A percentile compares a stretch with the other conserved stretches of the same genome.
These are phyloP conservation scores for Dicerorhinus sumatrensis DNA, from an alignment of 2,113 vertebrate species.

Conservation along the genomic window DNA sequence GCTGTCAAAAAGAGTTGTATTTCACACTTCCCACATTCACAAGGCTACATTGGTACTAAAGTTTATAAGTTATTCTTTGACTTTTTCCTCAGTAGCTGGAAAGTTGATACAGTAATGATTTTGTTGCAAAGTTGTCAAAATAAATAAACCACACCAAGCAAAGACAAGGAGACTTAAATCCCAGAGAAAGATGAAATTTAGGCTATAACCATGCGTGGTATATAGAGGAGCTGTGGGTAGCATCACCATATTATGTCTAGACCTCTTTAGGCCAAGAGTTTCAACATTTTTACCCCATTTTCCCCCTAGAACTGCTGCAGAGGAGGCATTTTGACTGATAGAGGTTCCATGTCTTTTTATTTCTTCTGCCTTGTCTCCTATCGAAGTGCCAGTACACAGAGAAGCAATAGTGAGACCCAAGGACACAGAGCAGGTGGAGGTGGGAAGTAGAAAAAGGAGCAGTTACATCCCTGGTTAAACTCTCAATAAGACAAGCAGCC, in stretches of 20 bases:
- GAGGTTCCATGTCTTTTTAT: neutral
- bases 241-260: neutral
- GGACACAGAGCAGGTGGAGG: neutral
- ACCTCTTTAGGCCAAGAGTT: neutral
- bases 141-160: conserved; percentile 16
- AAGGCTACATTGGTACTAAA: conserved; percentile 41
- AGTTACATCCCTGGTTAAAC: neutral
- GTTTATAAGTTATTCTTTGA: conserved; percentile 47
- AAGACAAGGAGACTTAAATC: neutral
- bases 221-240: neutral
- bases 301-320: neutral
- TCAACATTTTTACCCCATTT: neutral
- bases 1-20: conserved; percentile 58
- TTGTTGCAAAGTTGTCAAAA: neutral
- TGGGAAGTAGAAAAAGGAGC: neutral
- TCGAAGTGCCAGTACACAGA: neutral
- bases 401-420: neutral
- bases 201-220: neutral
- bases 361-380: neutral
- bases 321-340: neutral
- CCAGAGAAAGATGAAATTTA: neutral
- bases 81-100: conserved; percentile 70
- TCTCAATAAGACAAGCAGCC: neutral
- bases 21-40: conserved; percentile 63
- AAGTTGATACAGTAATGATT: conserved; percentile 56